Evolutionary conservation across 2,888 invertebrate species (phyloP), one percentile per base, ranked within the genome.

Genomic region (Agrypnus murinus): DNA sequence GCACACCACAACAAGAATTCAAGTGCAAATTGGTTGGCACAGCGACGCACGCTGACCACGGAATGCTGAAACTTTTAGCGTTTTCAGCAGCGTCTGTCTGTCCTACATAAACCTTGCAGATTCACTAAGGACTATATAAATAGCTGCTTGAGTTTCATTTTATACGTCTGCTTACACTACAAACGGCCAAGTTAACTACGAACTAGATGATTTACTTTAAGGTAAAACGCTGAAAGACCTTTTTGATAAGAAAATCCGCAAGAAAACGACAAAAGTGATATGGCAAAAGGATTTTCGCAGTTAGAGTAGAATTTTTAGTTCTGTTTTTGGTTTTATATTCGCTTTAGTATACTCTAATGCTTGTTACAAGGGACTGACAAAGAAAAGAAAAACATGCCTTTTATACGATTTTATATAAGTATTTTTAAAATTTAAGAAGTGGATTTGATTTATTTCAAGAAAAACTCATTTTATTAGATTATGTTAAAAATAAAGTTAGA

Each of bases 81-180:
- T 67, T 74, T 25, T 72, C 69, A 72, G 68, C 66, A 60, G 68
- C 66, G 64, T 63, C 55, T 75, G 74, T 63, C 55, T 75, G 74
- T 62, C 74, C 75, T 74, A 75, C 70, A 74, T 76, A 64, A 66
- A 71, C 66, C 62, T 69, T 63, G 71, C 69, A 73, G 75, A 75
- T 75, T 74, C 75, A 75, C 77, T 75, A 75, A 74, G 69, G 74
- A 71, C 75, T 75, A 60, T 77, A 77, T 77, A 77, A 77, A 77
- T 77, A 77, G 77, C 75, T 72, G 73, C 75, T 77, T 74, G 63
- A 77, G 71, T 70, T 66, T 68, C 71, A 69, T 74, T 77, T 74
- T 72, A 71, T 58, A 65, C 62, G 62, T 53, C 65, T 58, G 68
- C 53, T 65, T 58, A 36, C 59, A 15, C 25, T 48, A 31, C 40